These are phyloP conservation scores for Orthonychiurus folsomi DNA, from an alignment of 2,888 invertebrate genomes.

Conservation along the genomic window DNA sequence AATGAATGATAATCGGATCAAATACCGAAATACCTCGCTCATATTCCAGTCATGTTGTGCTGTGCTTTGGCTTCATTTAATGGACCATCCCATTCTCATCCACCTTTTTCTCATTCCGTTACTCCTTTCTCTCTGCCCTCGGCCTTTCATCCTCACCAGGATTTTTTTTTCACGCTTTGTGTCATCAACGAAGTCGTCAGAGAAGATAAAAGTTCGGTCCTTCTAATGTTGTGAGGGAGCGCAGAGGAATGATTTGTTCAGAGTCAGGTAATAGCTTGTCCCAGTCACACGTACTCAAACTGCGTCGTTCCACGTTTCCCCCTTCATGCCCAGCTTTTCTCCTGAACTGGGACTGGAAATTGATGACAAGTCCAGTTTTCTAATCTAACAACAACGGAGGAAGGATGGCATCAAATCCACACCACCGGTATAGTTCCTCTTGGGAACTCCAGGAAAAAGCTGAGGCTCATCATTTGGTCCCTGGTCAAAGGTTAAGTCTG, in stretches of 20 bases:
- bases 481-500: background rate
- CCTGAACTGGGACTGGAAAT: too few relatives aligned
- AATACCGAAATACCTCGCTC: too few relatives aligned
- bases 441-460: background rate
- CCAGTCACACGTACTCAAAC: too few relatives aligned
- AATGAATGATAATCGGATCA: too few relatives aligned
- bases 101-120: background rate
- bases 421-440: too few relatives aligned
- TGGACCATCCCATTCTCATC: background rate
- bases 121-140: background rate
- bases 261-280: background rate
- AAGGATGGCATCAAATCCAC: too few relatives aligned
- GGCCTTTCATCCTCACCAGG: background rate
- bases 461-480: background rate
- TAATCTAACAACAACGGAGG: background rate
- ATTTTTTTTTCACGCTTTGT: background rate
- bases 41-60: too few relatives aligned
- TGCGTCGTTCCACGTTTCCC: constrained; percentile 1
- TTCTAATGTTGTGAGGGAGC: too few relatives aligned
- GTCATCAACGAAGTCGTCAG: too few relatives aligned
- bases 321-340: too few relatives aligned
- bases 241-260: background rate
- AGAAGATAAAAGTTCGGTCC: too few relatives aligned
- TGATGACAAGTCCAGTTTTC: background rate
- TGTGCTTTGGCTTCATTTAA: too few relatives aligned